phyloP scores from a whole-genome alignment of 2,113 vertebrate genomes.

The Brachyistius frenatus region DNA sequence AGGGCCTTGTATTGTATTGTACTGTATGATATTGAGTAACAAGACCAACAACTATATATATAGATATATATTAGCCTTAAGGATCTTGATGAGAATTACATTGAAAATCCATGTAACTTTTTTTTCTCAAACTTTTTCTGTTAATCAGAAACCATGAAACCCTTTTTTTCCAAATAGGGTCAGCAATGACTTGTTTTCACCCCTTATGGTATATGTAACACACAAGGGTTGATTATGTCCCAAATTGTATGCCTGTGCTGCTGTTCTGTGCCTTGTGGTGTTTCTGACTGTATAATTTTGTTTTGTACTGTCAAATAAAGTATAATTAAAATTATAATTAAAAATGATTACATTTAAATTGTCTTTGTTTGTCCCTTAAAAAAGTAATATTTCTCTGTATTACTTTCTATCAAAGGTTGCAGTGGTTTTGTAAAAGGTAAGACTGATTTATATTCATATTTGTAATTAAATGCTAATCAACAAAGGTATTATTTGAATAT shows the following conservation, averaged over 20 bases:
- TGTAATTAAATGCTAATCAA: too few species aligned
- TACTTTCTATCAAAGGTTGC: too few species aligned
- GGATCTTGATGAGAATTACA: constrained; percentile 28
- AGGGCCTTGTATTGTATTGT: constrained; percentile 73
- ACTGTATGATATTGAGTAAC: constrained; percentile 62
- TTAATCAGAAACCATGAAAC: constrained; percentile 32
- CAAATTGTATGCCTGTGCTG: constrained; percentile 67
- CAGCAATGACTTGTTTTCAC: constrained; percentile 40
- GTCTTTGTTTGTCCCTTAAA: background rate
- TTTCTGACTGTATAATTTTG: constrained; percentile 72
- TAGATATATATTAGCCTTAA: constrained; percentile 57
- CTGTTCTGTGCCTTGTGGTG: constrained; percentile 74
- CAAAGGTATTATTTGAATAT: too few species aligned
- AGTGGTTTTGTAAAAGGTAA: too few species aligned
- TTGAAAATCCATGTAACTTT: constrained; percentile 13
- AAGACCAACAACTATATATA: constrained; percentile 12
- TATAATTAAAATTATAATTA: constrained; percentile 40
- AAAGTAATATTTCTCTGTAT: too few species aligned
- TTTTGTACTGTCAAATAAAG: constrained; percentile 77
- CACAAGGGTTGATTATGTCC: constrained; percentile 60
- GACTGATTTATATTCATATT: too few species aligned
- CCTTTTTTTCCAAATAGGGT: constrained; percentile 12
- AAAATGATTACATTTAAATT: constrained; percentile 41
- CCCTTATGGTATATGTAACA: constrained; percentile 61
- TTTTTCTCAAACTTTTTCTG: constrained; percentile 26